Base-by-base conservation (phyloP, 2,113 vertebrate species). In the Heliornis fulica region DNA sequence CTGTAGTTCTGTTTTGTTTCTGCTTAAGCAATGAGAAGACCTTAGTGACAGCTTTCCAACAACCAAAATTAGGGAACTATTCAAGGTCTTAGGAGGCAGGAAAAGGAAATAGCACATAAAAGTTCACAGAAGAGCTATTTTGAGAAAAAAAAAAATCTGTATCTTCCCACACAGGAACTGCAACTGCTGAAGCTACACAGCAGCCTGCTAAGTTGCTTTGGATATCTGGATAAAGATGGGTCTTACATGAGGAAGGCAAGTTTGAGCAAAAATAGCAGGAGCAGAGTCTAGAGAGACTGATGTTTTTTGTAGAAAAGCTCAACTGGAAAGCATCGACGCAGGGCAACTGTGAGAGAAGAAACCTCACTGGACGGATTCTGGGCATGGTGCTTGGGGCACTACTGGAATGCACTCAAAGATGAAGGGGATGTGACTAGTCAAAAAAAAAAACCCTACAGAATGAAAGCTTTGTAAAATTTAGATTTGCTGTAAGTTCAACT, bases 211-310 rank as follows among this genome's bases (percentile, higher is more conserved):
- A 69, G 22, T 74, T 71, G 76, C n/a, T 91, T 70, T 61, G 87
- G 82, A 8, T 83, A 80, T 45, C 57, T 93, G 72, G 69, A 83
- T 53, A 64, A 95, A 86, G 65, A 87, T 2, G 3, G 40, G 28
- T 11, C 6, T 91, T 87, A 69, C 36, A 50, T 40, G 64, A 94
- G 56, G 68, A 94, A 94, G 29, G 25, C 15, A 90, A 79, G 19
- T 56, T 57, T 61, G 68, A 68, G 31, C 53, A 74, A 87, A 96
- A 96, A 76, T 59, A 94, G 83, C 41, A 93, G 69, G 90, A 89
- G 72, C 40, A 71, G 41, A 74, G 32, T 32, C 56, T 57, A 46
- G 69, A 94, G 50, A 80, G 41, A 59, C 38, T 72, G 91, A 38
- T 0, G 6, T 32, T 94, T 87, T 83, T 76, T 89, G 66, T 56